Conservation (phyloP, 2,888 invertebrate species). For the Leucophenga maculata region DNA sequence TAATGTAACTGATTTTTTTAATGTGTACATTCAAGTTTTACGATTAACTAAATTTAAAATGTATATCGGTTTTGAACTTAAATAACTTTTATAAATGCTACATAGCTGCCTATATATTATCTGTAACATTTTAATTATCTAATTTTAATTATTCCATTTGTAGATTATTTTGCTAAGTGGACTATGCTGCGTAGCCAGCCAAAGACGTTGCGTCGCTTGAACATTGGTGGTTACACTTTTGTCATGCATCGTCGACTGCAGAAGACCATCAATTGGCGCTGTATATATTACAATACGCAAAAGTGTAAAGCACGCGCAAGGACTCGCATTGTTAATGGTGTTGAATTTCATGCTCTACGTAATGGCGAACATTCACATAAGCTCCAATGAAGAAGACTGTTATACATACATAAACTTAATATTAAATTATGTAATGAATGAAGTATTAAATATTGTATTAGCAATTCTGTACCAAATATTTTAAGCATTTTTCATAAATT, state of each 20-base stretch:
- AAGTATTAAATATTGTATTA: no score
- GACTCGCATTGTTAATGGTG: not conserved
- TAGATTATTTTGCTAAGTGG: no score
- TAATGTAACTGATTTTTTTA: not conserved
- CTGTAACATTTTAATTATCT: no score
- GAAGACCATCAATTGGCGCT: slow-evolving; percentile 13
- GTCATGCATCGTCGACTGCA: not conserved
- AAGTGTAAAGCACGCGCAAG: slow-evolving; percentile 19
- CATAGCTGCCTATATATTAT: no score
- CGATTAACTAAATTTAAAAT: not conserved
- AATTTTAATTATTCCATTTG: no score
- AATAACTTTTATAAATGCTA: no score
- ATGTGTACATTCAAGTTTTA: not conserved
- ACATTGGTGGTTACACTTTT: not conserved
- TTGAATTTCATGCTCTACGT: not conserved
- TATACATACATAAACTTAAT: not conserved
- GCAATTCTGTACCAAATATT: not conserved
- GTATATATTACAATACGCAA: not conserved
- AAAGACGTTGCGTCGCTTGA: not conserved
- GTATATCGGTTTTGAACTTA: not conserved
- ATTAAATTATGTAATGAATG: not conserved
- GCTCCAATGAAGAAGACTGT: not conserved
- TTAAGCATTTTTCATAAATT: not conserved
- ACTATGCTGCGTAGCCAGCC: no score
- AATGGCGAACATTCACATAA: not conserved